These are phyloP conservation scores for Desoria tigrina DNA, from an alignment of 2,888 invertebrate genomes.

Conservation along the genomic window DNA sequence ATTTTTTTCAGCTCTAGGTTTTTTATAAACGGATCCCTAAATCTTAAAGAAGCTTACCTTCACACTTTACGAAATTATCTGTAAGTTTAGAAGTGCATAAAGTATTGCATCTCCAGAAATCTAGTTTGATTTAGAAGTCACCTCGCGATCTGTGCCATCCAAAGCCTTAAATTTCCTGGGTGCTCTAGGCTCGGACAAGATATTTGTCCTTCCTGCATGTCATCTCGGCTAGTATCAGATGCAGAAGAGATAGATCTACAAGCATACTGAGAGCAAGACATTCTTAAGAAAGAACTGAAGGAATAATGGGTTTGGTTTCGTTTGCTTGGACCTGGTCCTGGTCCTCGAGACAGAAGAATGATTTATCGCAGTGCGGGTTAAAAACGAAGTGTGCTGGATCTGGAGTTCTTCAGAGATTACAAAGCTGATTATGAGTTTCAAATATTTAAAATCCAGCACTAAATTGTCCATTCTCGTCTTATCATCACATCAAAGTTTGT, in stretches of 20 bases:
- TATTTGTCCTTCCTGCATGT: not conserved
- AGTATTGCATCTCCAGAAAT: not conserved
- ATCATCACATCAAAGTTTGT: not conserved
- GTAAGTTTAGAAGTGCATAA: too few species aligned
- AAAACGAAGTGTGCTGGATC: not conserved
- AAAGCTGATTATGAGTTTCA: not conserved
- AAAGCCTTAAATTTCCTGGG: not conserved
- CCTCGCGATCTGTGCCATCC: not conserved
- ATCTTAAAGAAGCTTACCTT: too few species aligned
- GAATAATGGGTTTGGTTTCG: too few species aligned
- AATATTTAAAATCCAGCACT: slow-evolving; percentile 6
- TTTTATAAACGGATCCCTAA: too few species aligned
- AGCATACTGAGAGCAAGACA: slow-evolving; percentile 1
- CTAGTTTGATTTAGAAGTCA: slow-evolving; percentile 6
- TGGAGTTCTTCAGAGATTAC: not conserved
- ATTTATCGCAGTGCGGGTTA: not conserved
- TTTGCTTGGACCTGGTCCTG: not conserved
- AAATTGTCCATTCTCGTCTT: slow-evolving; percentile 2
- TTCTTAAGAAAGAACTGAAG: not conserved
- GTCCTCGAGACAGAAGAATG: not conserved
- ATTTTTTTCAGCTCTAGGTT: too few species aligned
- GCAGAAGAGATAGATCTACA: not conserved
- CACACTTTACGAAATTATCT: too few species aligned
- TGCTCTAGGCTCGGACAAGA: not conserved
- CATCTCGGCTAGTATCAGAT: not conserved